Base-by-base conservation (phyloP, 1,140 invertebrate genomes). In the Pseudoatta argentina region DNA sequence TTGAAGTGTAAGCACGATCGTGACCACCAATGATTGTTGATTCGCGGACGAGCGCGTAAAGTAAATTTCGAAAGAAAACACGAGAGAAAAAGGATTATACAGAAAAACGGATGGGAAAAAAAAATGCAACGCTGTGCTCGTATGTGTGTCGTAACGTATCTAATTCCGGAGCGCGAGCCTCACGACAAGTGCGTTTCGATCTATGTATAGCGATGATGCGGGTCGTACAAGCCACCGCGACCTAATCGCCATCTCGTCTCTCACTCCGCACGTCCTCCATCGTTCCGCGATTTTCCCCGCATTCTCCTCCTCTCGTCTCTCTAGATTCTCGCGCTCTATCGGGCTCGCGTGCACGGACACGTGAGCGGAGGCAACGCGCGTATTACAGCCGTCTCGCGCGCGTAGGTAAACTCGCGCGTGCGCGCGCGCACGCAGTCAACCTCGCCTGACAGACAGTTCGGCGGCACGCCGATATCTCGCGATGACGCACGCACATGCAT, bases 201-300 rank as follows among this genome's bases (percentile, higher is more conserved):
- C 86, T 86, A 86, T 83, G 78, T 83, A 86, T 86, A 86, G 78
- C 86, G 78, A 86, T 86, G 86, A 86, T 86, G 76, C 76, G 77
- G 34, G 64, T 63, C 75, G 51, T 77, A 61, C 85, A 48, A 39
- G 77, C 51, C 30, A 64, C 67, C 61, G 85, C 72, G 69, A 59
- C 79, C 81, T 85, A 85, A 79, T 85, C 86, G 59, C 67, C 30
- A 78, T 44, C 34, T 39, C 57, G 16, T 18, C n/a, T 55, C 30
- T 27, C 18, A 16, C 27, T 18, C 51, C 66, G 14, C 27, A 7
- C 12, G 10, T 8, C 39, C 30, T n/a, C 24, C 24, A 21, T n/a
- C 61, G 24, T 30, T 77, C 21, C 30, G 64, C 77, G 76, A 73
- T 72, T 66, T 83, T 57, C 69, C 63, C 21, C 44, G 21, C 53